Evolutionary conservation across 2,797 vertebrate species (phyloP).

Genomic region (Pelochelys cantorii): DNA sequence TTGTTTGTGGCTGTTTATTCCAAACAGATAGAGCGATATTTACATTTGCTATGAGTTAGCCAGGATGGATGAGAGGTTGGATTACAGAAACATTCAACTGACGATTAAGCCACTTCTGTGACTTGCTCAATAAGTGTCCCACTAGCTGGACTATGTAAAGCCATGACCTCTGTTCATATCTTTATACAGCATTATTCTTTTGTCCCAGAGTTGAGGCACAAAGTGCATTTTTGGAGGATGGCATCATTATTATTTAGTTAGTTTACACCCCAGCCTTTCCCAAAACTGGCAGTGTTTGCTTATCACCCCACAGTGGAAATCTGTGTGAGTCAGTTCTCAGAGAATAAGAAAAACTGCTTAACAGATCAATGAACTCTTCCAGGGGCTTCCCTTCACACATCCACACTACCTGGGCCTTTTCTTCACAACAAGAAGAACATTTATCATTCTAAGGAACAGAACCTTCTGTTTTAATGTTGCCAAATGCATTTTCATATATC

Average conservation of each 20-base stretch:
- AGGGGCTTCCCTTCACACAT: not conserved
- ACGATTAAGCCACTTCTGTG: not conserved
- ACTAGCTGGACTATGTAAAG: not conserved
- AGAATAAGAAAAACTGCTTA: not conserved
- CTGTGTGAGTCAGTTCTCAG: not conserved
- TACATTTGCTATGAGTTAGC: not conserved
- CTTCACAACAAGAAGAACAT: not conserved
- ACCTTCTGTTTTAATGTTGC: not conserved
- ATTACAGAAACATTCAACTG: not conserved
- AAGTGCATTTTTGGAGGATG: not conserved
- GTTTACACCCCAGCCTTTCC: not conserved
- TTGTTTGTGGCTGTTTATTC: not conserved
- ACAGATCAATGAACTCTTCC: not conserved
- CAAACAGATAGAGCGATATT: not conserved
- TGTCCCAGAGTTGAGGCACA: not conserved
- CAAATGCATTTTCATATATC: not conserved
- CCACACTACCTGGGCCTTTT: no score
- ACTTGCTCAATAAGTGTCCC: not conserved
- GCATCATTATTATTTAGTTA: not conserved
- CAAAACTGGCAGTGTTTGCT: constrained; percentile 11
- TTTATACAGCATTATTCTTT: not conserved
- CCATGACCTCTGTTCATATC: not conserved
- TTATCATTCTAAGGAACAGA: not conserved
- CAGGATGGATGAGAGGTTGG: not conserved
- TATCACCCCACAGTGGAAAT: not conserved